A percentile compares a stretch with the other conserved stretches of the same genome.
These are phyloP conservation scores for Cinclus cinclus DNA, from an alignment of 2,113 vertebrate genomes.

Conservation along the genomic window DNA sequence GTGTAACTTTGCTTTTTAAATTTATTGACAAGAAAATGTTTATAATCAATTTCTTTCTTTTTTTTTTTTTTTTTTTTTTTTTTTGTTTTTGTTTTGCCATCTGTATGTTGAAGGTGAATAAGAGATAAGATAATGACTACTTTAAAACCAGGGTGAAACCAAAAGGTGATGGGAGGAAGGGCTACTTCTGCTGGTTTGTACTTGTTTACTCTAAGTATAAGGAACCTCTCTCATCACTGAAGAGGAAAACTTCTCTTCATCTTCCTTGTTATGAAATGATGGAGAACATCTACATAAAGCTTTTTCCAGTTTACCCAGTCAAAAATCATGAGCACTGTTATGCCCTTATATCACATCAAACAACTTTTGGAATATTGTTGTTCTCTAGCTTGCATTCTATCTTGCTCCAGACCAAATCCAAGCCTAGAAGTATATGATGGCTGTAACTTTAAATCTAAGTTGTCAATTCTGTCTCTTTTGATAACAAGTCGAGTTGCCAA, in stretches of 20 bases:
- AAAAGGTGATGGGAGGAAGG: neutral
- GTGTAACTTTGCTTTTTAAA: neutral
- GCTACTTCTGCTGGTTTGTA: neutral
- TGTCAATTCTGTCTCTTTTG: constrained; percentile 41
- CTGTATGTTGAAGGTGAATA: neutral
- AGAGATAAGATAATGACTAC: neutral
- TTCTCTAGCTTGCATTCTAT: neutral
- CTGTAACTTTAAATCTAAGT: constrained; percentile 51
- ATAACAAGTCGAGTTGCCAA: constrained; percentile 45
- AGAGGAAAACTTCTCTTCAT: neutral
- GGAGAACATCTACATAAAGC: neutral
- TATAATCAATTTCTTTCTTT: neutral
- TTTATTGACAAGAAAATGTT: neutral
- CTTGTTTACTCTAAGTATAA: neutral
- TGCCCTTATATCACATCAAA: neutral
- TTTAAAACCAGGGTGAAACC: neutral
- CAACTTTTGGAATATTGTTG: neutral
- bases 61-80: no score
- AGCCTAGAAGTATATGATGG: neutral
- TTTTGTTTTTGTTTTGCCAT: no score
- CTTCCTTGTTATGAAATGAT: neutral
- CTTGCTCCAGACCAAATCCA: neutral
- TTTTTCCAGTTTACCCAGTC: neutral
- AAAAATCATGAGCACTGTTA: neutral
- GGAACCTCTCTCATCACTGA: neutral